phyloP scores from a whole-genome alignment of 2,888 invertebrate genomes.

The Melieria picta region DNA sequence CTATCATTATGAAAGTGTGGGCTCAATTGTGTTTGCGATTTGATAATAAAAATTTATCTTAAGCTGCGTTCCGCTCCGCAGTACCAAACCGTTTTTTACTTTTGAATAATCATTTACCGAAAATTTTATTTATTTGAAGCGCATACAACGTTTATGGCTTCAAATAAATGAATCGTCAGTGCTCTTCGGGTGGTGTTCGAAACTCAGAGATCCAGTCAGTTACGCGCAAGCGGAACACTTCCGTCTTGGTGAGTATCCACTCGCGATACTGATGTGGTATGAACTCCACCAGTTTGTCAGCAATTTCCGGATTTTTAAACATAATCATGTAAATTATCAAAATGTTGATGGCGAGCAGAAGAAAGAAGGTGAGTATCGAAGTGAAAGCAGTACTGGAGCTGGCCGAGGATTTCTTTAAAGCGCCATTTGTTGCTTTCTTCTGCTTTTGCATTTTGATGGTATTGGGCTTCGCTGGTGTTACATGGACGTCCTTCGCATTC shows the following conservation, averaged over 20 bases:
- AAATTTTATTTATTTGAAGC: constrained; percentile 23
- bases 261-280: constrained; percentile 64
- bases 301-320: constrained; percentile 64
- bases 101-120: not conserved
- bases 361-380: constrained; percentile 59
- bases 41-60: no score
- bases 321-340: constrained; percentile 61
- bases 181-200: constrained; percentile 59
- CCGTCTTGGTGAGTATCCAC: constrained; percentile 61
- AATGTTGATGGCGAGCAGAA: constrained; percentile 59
- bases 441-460: constrained; percentile 47
- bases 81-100: not conserved
- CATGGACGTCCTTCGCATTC: constrained; percentile 12
- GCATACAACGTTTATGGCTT: constrained; percentile 51
- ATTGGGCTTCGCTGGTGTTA: constrained; percentile 27
- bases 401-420: constrained; percentile 14
- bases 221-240: constrained; percentile 60
- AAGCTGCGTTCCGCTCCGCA: no score
- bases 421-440: constrained; percentile 39
- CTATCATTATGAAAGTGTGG: no score
- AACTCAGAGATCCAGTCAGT: constrained; percentile 63
- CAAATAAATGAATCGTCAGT: constrained; percentile 63
- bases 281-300: constrained; percentile 59
- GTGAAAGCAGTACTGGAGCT: constrained; percentile 53
- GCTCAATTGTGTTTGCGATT: no score